Evolutionary conservation across 2,888 invertebrate genomes (phyloP).

Genomic region (Lomographa bimaculata): DNA sequence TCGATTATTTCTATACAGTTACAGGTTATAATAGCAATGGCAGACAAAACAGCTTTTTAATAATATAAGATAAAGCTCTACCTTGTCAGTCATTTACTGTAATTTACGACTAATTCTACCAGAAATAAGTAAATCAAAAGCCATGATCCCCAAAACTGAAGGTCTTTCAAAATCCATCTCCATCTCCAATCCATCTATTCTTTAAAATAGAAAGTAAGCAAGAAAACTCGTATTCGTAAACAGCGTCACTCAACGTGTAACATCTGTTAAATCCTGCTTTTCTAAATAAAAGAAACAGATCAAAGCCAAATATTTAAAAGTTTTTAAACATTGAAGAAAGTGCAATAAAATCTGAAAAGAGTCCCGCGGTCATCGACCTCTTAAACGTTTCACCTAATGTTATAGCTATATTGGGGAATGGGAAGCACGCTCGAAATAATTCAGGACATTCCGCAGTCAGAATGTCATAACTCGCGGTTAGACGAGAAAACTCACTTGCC

Average conservation of each 20-base stretch:
- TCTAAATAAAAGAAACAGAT: constrained; percentile 8
- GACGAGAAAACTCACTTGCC: constrained; percentile 5
- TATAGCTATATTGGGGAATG: constrained; percentile 21
- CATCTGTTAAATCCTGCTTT: constrained; percentile 1
- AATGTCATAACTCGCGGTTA: constrained; percentile 19
- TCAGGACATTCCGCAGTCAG: constrained; percentile 15
- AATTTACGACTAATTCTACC: no score
- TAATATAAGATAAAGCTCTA: no score
- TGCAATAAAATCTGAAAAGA: constrained; percentile 39
- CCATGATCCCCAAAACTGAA: no score
- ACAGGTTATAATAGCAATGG: no score
- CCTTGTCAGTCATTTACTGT: no score
- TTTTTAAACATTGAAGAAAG: constrained; percentile 37
- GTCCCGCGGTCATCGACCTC: constrained; percentile 53
- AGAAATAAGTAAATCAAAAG: no score
- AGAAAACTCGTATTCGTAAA: no score
- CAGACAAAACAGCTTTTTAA: no score
- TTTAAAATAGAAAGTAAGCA: no score
- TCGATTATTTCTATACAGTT: no score
- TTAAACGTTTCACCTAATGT: constrained; percentile 29
- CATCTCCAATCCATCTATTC: no score
- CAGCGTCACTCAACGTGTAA: constrained; percentile 5
- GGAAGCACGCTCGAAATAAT: constrained; percentile 20
- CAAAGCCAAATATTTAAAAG: constrained; percentile 11
- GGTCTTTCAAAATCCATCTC: no score